phyloP scores from a whole-genome alignment of 23 tunicate species.

The Styela clava region DNA sequence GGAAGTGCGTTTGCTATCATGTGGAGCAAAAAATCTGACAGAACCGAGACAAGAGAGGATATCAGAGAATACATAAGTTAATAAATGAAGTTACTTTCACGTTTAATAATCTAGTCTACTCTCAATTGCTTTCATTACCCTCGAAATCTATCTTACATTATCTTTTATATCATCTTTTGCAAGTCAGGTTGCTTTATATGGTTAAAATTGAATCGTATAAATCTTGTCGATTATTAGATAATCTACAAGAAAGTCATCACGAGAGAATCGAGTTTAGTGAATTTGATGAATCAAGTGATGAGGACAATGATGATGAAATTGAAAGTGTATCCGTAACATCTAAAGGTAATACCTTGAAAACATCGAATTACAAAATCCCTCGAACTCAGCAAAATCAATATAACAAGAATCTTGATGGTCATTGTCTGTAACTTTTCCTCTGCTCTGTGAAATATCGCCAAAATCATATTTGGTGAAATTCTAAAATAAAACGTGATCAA shows the following conservation, averaged over 20 bases:
- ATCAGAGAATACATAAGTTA: slow-evolving; percentile 3
- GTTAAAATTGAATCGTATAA: slow-evolving; percentile 5
- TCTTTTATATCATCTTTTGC: background rate
- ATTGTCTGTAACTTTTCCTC: no score
- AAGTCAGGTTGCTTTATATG: background rate
- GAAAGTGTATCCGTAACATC: background rate
- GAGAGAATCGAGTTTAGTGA: background rate
- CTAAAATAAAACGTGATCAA: no score
- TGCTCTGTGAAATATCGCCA: no score
- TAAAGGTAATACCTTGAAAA: background rate
- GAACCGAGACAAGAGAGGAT: background rate
- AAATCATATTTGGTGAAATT: no score
- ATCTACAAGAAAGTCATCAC: background rate
- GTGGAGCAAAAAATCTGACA: slow-evolving; percentile 12
- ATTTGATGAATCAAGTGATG: background rate
- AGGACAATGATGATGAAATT: background rate
- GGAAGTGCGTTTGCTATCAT: slow-evolving; percentile 31
- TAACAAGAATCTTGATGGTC: no score
- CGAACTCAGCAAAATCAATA: no score
- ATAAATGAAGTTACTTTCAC: background rate
- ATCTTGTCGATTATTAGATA: background rate
- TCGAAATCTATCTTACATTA: background rate
- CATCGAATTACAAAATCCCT: no score
- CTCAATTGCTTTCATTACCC: no score
- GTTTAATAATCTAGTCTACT: no score